Evolutionary conservation across 1,140 invertebrate genomes (phyloP).

Genomic region (Antheraea pernyi): DNA sequence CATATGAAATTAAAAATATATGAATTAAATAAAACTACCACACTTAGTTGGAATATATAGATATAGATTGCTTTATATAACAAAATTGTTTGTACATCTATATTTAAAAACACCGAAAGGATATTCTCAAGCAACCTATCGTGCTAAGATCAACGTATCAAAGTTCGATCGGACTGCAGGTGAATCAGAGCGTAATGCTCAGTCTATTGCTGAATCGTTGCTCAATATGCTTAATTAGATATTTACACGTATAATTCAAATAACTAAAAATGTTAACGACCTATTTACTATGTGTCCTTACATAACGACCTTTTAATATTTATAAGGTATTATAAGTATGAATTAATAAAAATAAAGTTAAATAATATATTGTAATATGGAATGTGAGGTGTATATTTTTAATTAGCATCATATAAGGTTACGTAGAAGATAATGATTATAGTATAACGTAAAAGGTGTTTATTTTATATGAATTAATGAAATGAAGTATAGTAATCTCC

Average conservation of each 20-base stretch:
- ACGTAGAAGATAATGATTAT: no score
- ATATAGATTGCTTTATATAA: no score
- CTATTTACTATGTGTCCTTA: neutral
- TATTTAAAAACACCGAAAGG: neutral
- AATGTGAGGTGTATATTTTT: neutral
- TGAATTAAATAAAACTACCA: no score
- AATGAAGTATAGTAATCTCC: no score
- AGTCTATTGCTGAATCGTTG: neutral
- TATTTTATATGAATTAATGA: no score
- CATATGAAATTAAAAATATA: no score
- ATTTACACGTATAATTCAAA: neutral
- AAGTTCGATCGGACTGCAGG: neutral
- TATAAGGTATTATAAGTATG: neutral
- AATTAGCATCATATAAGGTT: no score
- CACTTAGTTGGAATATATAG: no score
- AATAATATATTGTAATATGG: neutral
- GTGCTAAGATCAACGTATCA: neutral
- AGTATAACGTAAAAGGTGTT: no score
- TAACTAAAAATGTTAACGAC: neutral
- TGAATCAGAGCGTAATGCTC: slow-evolving; percentile 1
- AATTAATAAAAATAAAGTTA: neutral
- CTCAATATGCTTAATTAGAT: neutral
- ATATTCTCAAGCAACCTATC: neutral
- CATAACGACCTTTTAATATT: neutral
- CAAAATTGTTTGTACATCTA: neutral